Conservation (phyloP, 2,797 vertebrate species). For the Geotria australis region DNA sequence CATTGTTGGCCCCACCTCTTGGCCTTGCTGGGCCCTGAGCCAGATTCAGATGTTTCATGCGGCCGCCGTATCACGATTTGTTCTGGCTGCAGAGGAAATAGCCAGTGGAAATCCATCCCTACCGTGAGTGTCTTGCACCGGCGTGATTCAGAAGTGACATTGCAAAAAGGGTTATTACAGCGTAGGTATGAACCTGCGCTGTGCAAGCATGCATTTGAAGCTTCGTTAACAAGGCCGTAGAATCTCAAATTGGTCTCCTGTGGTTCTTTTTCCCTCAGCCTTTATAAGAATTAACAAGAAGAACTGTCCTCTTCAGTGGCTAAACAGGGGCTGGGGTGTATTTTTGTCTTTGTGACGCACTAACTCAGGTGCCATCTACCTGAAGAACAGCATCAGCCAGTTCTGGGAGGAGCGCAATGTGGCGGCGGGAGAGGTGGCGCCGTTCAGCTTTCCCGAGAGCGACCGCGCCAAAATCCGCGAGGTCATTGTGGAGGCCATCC, state of each 20-base stretch:
- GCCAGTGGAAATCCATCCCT: too few species aligned
- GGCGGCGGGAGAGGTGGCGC: slow-evolving; percentile 31
- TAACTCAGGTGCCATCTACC: slow-evolving; percentile 57
- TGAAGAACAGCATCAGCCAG: slow-evolving; percentile 97
- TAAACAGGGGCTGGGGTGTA: not conserved
- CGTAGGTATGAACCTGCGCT: not conserved
- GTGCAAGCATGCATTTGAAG: too few species aligned
- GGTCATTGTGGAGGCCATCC: slow-evolving; percentile 80
- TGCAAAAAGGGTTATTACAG: not conserved
- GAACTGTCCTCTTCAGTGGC: not conserved
- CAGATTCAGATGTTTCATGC: too few species aligned
- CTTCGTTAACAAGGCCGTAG: too few species aligned
- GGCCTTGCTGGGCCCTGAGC: too few species aligned
- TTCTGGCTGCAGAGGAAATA: too few species aligned
- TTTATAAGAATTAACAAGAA: not conserved
- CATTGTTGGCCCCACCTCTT: too few species aligned
- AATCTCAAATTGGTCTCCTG: not conserved
- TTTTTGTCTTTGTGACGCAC: not conserved
- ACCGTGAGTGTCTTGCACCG: too few species aligned
- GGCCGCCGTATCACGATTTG: too few species aligned
- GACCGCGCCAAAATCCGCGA: slow-evolving; percentile 81
- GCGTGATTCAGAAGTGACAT: too few species aligned
- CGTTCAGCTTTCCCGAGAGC: slow-evolving; percentile 90
- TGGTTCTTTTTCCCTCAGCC: not conserved
- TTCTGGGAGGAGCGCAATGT: slow-evolving; percentile 57